phyloP scores from a whole-genome alignment of 2,797 vertebrate species.

The Danionella dracula region DNA sequence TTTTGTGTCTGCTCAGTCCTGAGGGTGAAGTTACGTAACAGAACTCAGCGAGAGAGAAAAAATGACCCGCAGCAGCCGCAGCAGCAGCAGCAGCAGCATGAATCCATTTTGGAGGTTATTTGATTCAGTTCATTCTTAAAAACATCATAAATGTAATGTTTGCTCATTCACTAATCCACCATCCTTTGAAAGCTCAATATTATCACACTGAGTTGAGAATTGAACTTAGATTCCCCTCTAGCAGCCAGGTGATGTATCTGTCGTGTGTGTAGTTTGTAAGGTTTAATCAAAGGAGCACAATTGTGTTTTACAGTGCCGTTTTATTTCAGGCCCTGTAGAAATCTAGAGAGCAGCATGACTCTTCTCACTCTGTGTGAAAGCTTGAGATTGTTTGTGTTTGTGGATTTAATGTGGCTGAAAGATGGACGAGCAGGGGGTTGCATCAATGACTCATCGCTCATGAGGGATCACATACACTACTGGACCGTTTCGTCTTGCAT shows the following conservation, averaged over 20 bases:
- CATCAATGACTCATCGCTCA: constrained; percentile 39
- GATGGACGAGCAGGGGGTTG: constrained; percentile 22
- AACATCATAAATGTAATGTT: background rate
- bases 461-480: constrained; percentile 21
- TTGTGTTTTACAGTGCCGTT: constrained; percentile 5
- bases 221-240: too few species aligned
- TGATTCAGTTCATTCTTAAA: background rate
- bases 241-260: background rate
- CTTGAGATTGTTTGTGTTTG: constrained; percentile 23
- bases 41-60: background rate
- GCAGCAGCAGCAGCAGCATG: background rate
- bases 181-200: too few species aligned
- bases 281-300: background rate
- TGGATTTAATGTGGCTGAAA: constrained; percentile 42
- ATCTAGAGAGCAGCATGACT: constrained; percentile 8
- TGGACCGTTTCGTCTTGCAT: constrained; percentile 12
- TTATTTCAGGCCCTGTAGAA: constrained; percentile 14
- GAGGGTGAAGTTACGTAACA: constrained; percentile 29
- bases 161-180: background rate
- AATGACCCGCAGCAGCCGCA: background rate
- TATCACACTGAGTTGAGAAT: too few species aligned
- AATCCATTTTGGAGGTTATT: constrained; percentile 22
- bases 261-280: background rate
- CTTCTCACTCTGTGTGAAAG: constrained; percentile 1
- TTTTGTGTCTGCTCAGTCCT: constrained; percentile 28